These are phyloP conservation scores for Mnemiopsis leidyi DNA, from an alignment of 37 sponge, comb jelly and placozoan species.

Conservation along the genomic window DNA sequence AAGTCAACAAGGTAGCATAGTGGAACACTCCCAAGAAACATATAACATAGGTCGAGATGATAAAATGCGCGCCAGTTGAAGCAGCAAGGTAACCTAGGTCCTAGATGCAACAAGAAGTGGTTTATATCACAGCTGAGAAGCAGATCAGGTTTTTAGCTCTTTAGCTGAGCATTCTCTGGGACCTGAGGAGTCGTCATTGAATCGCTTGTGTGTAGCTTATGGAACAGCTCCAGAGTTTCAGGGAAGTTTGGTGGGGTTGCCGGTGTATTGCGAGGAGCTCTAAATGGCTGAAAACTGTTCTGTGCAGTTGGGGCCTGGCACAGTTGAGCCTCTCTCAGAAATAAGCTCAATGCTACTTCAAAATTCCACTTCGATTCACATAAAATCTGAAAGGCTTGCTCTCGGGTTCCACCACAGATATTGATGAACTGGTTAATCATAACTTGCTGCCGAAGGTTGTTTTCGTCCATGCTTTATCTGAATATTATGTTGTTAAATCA, in stretches of 20 bases:
- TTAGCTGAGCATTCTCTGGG: slow-evolving; percentile 29
- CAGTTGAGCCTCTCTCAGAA: neutral
- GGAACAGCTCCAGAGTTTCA: slow-evolving; percentile 50
- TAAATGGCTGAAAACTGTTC: slow-evolving; percentile 61
- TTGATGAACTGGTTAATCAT: slow-evolving; percentile 51
- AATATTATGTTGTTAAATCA: neutral
- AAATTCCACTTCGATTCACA: slow-evolving; percentile 55
- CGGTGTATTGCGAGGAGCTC: slow-evolving; percentile 24
- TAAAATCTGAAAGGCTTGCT: neutral
- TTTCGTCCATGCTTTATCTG: slow-evolving; percentile 24
- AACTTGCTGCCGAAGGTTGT: slow-evolving; percentile 32
- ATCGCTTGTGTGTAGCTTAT: slow-evolving; percentile 27
- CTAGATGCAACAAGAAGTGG: slow-evolving; percentile 20
- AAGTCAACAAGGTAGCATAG: neutral
- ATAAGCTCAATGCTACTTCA: slow-evolving; percentile 22
- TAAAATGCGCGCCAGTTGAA: neutral
- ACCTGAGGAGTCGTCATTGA: neutral
- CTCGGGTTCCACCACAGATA: slow-evolving; percentile 21
- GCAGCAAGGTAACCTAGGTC: neutral
- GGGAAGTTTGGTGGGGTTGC: slow-evolving; percentile 46
- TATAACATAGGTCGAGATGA: neutral
- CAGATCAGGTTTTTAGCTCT: neutral
- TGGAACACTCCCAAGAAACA: slow-evolving; percentile 18
- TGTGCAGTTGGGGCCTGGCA: neutral
- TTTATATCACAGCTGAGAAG: neutral